Percentiles rank a stretch among this genome's conserved stretches.
phyloP scores from a whole-genome alignment of 2,888 invertebrate genomes.

The Pycnomerus fuliginosus region DNA sequence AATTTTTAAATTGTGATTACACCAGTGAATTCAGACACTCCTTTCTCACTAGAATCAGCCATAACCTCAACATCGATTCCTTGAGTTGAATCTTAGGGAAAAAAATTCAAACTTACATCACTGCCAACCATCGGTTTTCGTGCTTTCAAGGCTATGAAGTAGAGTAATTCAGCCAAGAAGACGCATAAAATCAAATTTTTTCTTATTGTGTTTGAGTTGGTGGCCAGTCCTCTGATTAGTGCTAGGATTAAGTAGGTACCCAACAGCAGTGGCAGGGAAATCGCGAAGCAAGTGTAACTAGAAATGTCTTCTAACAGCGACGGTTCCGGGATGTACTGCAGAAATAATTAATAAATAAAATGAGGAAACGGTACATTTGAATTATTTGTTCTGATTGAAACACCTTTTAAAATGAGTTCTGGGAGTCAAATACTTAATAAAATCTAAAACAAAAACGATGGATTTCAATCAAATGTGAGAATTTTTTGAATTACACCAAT shows the following conservation, averaged over 20 bases:
- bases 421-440: too few relatives aligned
- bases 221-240: conserved; percentile 76
- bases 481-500: too few relatives aligned
- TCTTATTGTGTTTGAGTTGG: conserved; percentile 92
- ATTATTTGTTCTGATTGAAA: too few relatives aligned
- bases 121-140: conserved; percentile 76
- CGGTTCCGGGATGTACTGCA: conserved; percentile 80
- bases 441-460: too few relatives aligned
- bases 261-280: conserved; percentile 78
- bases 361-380: too few relatives aligned
- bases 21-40: too few relatives aligned
- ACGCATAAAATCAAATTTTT: conserved; percentile 91
- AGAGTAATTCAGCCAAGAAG: conserved; percentile 81
- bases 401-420: too few relatives aligned
- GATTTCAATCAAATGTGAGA: too few relatives aligned
- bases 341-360: conserved; percentile 11
- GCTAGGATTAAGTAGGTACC: conserved; percentile 79
- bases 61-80: too few relatives aligned
- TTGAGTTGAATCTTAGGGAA: too few relatives aligned
- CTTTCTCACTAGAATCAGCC: too few relatives aligned
- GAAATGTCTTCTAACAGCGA: conserved; percentile 82
- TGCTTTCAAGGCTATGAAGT: conserved; percentile 84
- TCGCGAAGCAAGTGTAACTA: conserved; percentile 84
- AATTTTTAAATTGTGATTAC: too few relatives aligned
- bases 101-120: conserved; percentile 75